Percentiles rank a stretch among this genome's conserved stretches.
These are phyloP conservation scores for Drosophila macrospina DNA, from an alignment of 2,888 invertebrate species.

Conservation along the genomic window DNA sequence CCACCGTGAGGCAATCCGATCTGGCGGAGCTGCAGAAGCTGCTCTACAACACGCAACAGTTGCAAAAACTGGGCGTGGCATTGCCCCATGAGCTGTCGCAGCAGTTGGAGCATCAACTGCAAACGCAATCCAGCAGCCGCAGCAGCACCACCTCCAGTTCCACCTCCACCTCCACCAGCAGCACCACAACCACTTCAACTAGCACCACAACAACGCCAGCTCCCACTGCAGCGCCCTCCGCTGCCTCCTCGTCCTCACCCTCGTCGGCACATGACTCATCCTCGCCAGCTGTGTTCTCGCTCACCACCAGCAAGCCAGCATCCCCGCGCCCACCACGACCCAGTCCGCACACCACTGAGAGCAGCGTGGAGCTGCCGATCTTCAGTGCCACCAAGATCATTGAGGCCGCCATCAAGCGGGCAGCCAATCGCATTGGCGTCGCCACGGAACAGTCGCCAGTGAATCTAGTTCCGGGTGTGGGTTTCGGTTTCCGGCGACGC, in stretches of 20 bases:
- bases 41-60: constrained; percentile 85
- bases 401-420: constrained; percentile 82
- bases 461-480: constrained; percentile 27
- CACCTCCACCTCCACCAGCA: constrained; percentile 12
- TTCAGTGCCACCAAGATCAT: constrained; percentile 83
- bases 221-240: constrained; percentile 17
- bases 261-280: constrained; percentile 57
- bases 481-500: constrained; percentile 68
- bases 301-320: constrained; percentile 77
- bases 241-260: constrained; percentile 32
- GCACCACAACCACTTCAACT: constrained; percentile 18
- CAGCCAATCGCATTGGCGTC: constrained; percentile 80
- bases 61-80: constrained; percentile 80
- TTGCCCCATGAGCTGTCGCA: constrained; percentile 77
- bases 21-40: constrained; percentile 86
- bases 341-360: constrained; percentile 68
- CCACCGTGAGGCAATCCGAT: constrained; percentile 84
- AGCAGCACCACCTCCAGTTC: constrained; percentile 20
- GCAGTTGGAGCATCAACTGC: constrained; percentile 75
- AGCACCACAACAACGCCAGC: constrained; percentile 26
- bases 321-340: constrained; percentile 65
- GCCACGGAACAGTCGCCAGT: constrained; percentile 71
- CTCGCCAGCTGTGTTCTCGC: constrained; percentile 80
- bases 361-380: constrained; percentile 77
- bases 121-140: constrained; percentile 27